A percentile compares a stretch with the other conserved stretches of the same genome.
Conservation (phyloP, 2,888 invertebrate genomes). For the Nemoura dubitans region DNA sequence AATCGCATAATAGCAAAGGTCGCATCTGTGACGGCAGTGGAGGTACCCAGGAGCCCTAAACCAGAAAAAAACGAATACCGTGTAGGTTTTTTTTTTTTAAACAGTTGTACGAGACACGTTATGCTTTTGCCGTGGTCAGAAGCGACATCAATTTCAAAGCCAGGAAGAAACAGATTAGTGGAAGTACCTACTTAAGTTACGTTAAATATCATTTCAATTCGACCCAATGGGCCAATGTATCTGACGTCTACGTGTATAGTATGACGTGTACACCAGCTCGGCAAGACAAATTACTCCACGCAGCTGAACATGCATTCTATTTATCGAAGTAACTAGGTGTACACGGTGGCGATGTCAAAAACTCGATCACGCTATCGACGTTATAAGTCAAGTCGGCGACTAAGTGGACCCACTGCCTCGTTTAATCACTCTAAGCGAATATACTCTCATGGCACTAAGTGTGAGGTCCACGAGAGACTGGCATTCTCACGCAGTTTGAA, state of each 20-base stretch:
- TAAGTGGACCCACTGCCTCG: too few relatives aligned
- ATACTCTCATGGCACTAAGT: neutral
- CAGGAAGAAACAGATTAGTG: neutral
- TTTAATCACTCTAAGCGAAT: too few relatives aligned
- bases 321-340: neutral
- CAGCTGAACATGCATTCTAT: neutral
- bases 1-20: too few relatives aligned
- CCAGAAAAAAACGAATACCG: neutral
- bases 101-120: neutral
- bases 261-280: too few relatives aligned
- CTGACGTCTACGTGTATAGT: too few relatives aligned
- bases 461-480: neutral
- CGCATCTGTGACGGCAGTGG: too few relatives aligned
- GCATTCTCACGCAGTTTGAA: neutral
- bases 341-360: neutral
- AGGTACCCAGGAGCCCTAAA: neutral
- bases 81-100: neutral
- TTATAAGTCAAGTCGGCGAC: neutral
- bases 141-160: neutral
- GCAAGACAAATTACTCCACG: too few relatives aligned
- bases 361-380: neutral
- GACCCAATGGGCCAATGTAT: neutral
- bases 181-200: neutral
- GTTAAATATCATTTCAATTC: neutral
- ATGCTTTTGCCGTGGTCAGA: too few relatives aligned